Conservation (phyloP, 2,888 invertebrate genomes). For the Julus scandinavius region DNA sequence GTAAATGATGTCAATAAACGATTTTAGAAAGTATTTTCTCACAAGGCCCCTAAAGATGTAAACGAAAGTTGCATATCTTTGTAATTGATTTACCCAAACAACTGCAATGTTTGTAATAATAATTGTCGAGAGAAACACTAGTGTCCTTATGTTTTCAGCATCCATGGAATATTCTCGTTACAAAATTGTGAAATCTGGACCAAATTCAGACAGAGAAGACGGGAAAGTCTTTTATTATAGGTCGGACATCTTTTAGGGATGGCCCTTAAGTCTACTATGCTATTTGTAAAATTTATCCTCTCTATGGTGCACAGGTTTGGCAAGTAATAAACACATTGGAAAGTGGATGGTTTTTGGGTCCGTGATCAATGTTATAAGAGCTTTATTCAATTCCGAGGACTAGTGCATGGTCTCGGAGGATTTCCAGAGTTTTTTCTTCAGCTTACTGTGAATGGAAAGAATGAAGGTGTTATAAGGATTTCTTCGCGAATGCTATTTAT, state of each 20-base stretch:
- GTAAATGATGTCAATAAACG: too few species aligned
- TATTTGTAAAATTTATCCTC: background rate
- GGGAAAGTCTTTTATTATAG: background rate
- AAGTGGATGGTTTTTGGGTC: constrained; percentile 22
- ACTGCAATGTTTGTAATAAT: too few species aligned
- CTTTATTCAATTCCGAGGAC: constrained; percentile 37
- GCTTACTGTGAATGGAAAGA: background rate
- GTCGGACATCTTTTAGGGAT: background rate
- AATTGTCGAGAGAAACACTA: too few species aligned
- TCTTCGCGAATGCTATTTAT: constrained; percentile 11
- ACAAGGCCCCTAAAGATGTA: too few species aligned
- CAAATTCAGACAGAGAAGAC: too few species aligned
- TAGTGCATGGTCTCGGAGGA: background rate
- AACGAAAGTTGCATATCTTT: too few species aligned
- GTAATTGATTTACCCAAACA: too few species aligned
- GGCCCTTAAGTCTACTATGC: background rate
- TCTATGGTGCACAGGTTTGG: background rate
- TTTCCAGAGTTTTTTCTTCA: background rate
- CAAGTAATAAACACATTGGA: constrained; percentile 30
- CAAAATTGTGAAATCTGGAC: too few species aligned
- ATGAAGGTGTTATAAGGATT: constrained; percentile 16
- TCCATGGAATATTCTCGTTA: too few species aligned
- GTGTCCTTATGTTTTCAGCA: too few species aligned
- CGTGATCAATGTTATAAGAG: constrained; percentile 42
- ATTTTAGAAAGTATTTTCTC: too few species aligned